Percentiles rank a stretch among this genome's conserved stretches.
These are phyloP conservation scores for Pseudopipra pipra DNA, from an alignment of 2,113 vertebrate genomes.

Conservation along the genomic window DNA sequence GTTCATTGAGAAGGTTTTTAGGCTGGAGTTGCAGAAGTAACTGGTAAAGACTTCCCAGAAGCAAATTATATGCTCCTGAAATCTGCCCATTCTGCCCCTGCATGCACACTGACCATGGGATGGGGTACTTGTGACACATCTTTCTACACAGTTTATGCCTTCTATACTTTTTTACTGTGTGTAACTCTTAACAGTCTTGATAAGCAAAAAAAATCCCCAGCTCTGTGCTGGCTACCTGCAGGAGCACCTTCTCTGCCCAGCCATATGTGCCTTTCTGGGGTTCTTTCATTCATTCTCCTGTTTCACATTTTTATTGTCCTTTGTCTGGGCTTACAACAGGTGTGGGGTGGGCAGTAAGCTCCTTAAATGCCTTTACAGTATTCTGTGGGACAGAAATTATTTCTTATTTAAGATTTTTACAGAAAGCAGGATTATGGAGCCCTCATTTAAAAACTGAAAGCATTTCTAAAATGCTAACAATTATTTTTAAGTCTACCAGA, in stretches of 20 bases:
- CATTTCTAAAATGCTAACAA: background rate
- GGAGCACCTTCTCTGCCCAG: background rate
- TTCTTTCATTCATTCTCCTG: background rate
- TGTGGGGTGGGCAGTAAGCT: background rate
- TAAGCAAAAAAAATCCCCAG: background rate
- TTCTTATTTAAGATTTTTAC: background rate
- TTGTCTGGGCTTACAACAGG: background rate
- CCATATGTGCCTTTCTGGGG: background rate
- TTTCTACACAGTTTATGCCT: background rate
- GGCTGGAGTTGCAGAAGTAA: background rate
- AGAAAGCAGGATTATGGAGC: background rate
- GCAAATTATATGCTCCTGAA: background rate
- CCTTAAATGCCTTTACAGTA: background rate
- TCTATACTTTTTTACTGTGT: background rate
- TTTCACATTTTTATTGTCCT: conserved; percentile 1
- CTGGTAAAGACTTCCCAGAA: background rate
- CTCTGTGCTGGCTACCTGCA: background rate
- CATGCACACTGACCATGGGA: rapidly evolving
- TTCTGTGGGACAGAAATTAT: background rate
- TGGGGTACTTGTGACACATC: background rate
- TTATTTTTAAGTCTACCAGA: background rate
- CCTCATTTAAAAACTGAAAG: background rate
- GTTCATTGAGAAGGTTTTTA: background rate
- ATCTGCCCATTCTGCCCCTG: background rate
- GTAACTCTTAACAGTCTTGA: background rate